Conservation (phyloP, 2,888 invertebrate species). For the Malachius bipustulatus region DNA sequence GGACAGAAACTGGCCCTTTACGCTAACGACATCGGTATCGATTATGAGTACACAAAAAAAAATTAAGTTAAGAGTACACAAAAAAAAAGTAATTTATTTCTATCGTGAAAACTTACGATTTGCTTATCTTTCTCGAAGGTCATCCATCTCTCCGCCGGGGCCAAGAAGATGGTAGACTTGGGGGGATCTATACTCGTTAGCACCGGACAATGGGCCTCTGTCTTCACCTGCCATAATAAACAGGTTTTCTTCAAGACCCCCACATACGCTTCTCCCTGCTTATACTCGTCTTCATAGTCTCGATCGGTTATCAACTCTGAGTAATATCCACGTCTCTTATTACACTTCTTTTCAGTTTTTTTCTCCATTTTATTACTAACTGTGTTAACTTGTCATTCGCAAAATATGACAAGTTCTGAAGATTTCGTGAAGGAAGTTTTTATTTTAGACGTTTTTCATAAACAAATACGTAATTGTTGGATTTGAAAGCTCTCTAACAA, state of each 20-base stretch:
- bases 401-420: too few species aligned
- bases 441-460: too few species aligned
- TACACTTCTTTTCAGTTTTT: background rate
- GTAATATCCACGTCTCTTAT: constrained; percentile 46
- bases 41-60: too few species aligned
- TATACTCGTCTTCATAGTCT: constrained; percentile 33
- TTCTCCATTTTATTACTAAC: constrained; percentile 1
- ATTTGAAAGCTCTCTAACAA: too few species aligned
- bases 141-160: constrained; percentile 54
- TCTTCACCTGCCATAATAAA: constrained; percentile 43
- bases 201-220: constrained; percentile 45
- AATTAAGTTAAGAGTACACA: too few species aligned
- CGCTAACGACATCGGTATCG: too few species aligned
- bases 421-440: too few species aligned
- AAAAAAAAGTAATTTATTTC: constrained; percentile 1
- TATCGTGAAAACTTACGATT: constrained; percentile 45
- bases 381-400: too few species aligned
- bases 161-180: constrained; percentile 38
- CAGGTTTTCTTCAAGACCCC: constrained; percentile 39
- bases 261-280: constrained; percentile 17
- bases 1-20: too few species aligned
- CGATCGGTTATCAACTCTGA: constrained; percentile 47
- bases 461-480: too few species aligned
- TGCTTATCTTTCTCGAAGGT: constrained; percentile 49
- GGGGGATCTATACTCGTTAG: constrained; percentile 40